phyloP scores from a whole-genome alignment of 1,140 invertebrate species.

The Epicauta chinensis region DNA sequence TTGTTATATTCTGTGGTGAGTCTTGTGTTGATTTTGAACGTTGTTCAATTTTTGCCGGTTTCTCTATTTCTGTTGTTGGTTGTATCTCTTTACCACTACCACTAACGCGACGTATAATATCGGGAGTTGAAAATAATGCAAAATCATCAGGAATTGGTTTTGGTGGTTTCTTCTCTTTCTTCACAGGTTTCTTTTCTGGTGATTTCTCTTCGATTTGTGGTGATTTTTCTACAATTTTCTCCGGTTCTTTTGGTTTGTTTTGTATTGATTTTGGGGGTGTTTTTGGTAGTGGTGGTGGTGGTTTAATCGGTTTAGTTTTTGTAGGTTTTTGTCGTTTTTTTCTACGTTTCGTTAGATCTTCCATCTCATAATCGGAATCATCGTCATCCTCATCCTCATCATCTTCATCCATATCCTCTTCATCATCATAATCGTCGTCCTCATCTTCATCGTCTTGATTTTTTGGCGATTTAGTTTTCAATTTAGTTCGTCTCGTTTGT shows the following conservation, averaged over 20 bases:
- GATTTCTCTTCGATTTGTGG: conserved; percentile 22
- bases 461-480: not conserved
- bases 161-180: conserved; percentile 64
- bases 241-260: conserved; percentile 37
- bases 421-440: conserved; percentile 24
- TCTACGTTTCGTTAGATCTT: conserved; percentile 22
- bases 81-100: conserved; percentile 45
- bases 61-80: conserved; percentile 33
- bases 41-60: conserved; percentile 39
- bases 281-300: conserved; percentile 11
- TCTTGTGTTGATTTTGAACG: conserved; percentile 31
- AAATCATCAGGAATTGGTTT: conserved; percentile 56
- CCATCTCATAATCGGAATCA: conserved; percentile 40
- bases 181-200: conserved; percentile 41
- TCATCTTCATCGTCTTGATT: conserved; percentile 18
- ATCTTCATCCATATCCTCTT: conserved; percentile 30
- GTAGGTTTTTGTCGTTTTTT: conserved; percentile 6
- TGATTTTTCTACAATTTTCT: conserved; percentile 40
- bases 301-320: conserved; percentile 6
- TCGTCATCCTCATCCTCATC: conserved; percentile 32
- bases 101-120: conserved; percentile 64
- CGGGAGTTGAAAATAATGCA: conserved; percentile 70
- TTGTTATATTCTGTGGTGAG: conserved; percentile 12
- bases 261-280: conserved; percentile 19
- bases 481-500: not conserved